A percentile compares a stretch with the other conserved stretches of the same genome.
Evolutionary conservation across 92 coral and sea anemone genomes (phyloP).

Genomic region (Phenganax marumi): DNA sequence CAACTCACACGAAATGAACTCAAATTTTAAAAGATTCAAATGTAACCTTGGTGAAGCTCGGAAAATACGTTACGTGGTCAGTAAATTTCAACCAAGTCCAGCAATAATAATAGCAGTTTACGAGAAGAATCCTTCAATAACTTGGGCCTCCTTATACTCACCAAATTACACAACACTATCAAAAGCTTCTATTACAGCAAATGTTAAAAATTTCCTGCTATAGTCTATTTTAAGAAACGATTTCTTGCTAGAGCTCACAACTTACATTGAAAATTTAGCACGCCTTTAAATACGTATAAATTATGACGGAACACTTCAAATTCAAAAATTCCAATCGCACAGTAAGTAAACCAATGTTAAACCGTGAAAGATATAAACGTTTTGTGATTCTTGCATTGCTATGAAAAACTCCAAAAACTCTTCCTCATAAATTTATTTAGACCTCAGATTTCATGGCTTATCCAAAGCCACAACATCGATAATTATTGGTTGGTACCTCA

Average conservation of each 20-base stretch:
- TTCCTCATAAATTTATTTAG: neutral
- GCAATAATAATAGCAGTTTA: too few species aligned
- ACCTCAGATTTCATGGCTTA: neutral
- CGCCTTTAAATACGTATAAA: neutral
- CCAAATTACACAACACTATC: too few species aligned
- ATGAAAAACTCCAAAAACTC: neutral
- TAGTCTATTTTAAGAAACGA: neutral
- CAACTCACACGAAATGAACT: too few species aligned
- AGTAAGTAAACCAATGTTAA: neutral
- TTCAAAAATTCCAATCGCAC: neutral
- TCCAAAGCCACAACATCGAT: constrained; percentile 36
- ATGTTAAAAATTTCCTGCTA: neutral
- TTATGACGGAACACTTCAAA: neutral
- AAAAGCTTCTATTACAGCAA: too few species aligned
- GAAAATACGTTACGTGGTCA: too few species aligned
- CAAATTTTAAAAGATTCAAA: too few species aligned
- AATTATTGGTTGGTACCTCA: constrained; percentile 1
- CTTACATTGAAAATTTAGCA: neutral
- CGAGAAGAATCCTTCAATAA: too few species aligned
- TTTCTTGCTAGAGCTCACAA: neutral
- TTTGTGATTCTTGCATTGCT: too few species aligned
- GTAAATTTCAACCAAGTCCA: too few species aligned
- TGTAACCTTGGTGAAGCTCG: too few species aligned
- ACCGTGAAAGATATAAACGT: too few species aligned
- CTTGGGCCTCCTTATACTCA: too few species aligned